Evolutionary conservation across 2,113 vertebrate genomes (phyloP).

Genomic region (Calyptomena viridis): DNA sequence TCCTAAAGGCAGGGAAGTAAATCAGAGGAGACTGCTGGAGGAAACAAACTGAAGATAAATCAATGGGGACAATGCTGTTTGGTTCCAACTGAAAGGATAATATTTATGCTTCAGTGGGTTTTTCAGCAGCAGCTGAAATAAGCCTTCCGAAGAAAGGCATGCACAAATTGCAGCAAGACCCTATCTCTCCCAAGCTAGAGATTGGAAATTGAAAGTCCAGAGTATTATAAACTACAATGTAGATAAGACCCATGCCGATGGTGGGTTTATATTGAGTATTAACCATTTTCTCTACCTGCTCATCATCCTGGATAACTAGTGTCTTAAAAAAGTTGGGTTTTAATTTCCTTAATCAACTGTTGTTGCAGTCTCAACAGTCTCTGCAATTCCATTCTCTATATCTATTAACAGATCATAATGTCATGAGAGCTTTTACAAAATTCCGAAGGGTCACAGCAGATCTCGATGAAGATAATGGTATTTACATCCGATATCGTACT

Average conservation of each 20-base stretch:
- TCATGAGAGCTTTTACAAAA: background rate
- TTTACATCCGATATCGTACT: too few species aligned
- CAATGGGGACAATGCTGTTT: background rate
- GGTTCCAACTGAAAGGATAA: constrained; percentile 3
- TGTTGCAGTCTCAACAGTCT: background rate
- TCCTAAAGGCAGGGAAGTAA: background rate
- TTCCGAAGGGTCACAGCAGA: too few species aligned
- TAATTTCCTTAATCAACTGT: background rate
- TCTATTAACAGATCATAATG: background rate
- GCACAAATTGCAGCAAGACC: background rate
- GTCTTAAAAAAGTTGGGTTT: background rate
- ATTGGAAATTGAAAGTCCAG: background rate
- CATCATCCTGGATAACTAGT: background rate
- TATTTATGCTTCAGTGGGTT: constrained; percentile 20
- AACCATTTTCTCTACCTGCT: background rate
- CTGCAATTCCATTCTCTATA: background rate
- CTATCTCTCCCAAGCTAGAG: background rate
- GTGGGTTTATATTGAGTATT: background rate
- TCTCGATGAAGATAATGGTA: too few species aligned
- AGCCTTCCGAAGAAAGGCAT: background rate
- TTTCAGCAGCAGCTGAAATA: constrained; percentile 17
- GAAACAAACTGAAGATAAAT: constrained; percentile 32
- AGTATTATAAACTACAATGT: background rate
- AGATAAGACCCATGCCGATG: background rate
- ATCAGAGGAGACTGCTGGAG: background rate